These are phyloP conservation scores for Ataeniobius toweri DNA, from an alignment of 2,797 vertebrate genomes.

Conservation along the genomic window DNA sequence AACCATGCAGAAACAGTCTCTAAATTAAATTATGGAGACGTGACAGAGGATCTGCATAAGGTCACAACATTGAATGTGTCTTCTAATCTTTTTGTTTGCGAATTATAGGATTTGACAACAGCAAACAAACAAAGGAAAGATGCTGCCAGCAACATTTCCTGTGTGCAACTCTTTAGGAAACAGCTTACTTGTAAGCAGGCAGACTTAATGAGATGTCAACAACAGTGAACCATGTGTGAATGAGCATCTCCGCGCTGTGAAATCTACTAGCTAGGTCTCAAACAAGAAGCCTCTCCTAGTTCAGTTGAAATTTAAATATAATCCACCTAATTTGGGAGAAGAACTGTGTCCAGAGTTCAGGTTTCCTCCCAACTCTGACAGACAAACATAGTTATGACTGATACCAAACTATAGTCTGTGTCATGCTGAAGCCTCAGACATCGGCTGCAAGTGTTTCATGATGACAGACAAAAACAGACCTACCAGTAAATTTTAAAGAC, in stretches of 20 bases:
- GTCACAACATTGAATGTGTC: not conserved
- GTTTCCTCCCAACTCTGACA: not conserved
- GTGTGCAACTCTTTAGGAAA: not conserved
- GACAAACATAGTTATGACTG: not conserved
- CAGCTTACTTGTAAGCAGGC: constrained; percentile 2
- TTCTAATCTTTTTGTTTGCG: not conserved
- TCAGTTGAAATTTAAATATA: not conserved
- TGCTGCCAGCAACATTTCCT: not conserved
- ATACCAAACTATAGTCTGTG: too few relatives aligned
- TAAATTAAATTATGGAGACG: constrained; percentile 7
- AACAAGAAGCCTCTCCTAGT: not conserved
- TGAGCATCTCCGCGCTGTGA: constrained; percentile 10
- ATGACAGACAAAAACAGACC: not conserved
- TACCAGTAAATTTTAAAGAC: not conserved
- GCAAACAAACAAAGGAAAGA: not conserved
- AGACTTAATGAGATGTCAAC: constrained; percentile 9
- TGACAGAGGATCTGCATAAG: not conserved
- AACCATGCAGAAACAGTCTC: not conserved
- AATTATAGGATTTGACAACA: not conserved
- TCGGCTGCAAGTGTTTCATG: not conserved
- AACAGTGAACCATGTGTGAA: constrained; percentile 10
- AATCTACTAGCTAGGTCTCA: constrained; percentile 6
- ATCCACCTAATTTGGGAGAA: not conserved
- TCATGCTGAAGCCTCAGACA: not conserved
- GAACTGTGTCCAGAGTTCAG: not conserved